A percentile compares a stretch with the other conserved stretches of the same genome.
Evolutionary conservation across 2,113 vertebrate species (phyloP).

Genomic region (Seriola dumerili): DNA sequence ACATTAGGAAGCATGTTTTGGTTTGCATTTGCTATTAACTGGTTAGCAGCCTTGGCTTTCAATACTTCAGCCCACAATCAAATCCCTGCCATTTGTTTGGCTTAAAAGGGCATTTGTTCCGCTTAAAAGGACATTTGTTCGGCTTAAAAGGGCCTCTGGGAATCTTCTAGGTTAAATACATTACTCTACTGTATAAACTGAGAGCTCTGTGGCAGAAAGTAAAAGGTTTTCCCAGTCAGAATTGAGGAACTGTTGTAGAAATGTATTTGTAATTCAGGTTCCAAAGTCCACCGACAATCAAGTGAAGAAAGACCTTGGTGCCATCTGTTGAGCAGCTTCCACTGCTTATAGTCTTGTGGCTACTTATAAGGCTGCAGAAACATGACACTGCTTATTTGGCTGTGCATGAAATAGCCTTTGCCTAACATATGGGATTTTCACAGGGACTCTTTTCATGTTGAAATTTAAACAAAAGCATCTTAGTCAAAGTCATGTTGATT

Average conservation of each 20-base stretch:
- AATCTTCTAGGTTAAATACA: neutral
- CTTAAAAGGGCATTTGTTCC: neutral
- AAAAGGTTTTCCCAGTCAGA: neutral
- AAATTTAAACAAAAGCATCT: neutral
- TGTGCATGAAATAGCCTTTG: neutral
- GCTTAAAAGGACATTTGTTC: neutral
- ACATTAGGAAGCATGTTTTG: slow-evolving; percentile 2
- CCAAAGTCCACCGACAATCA: neutral
- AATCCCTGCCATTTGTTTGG: neutral
- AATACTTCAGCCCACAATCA: neutral
- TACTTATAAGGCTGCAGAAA: neutral
- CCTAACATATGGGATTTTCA: neutral
- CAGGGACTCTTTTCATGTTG: neutral
- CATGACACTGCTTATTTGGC: neutral
- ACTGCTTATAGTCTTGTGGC: neutral
- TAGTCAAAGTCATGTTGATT: neutral
- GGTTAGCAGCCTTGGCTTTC: neutral
- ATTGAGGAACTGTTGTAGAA: neutral
- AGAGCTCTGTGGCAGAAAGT: neutral
- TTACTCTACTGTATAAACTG: neutral
- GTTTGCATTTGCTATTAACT: neutral
- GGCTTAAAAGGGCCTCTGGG: neutral
- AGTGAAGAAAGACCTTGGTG: neutral
- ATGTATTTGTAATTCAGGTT: neutral
- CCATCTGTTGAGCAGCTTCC: neutral